Evolutionary conservation across 2,888 invertebrate genomes (phyloP), one percentile per base, ranked within the genome.

Genomic region (Venustoraphidia nigricollis): DNA sequence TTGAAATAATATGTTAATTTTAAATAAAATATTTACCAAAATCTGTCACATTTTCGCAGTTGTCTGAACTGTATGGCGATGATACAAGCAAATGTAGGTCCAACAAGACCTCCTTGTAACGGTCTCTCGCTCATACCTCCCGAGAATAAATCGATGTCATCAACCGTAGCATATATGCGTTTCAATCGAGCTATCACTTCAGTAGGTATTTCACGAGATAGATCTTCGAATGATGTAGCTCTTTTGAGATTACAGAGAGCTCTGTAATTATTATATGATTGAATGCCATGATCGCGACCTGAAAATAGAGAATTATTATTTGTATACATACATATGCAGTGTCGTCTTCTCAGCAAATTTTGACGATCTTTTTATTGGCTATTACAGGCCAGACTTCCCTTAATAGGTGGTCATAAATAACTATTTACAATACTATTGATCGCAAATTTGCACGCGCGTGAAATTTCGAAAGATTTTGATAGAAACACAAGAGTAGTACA

Each of bases 131-230:
- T 87, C 82, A 96, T 83, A 2, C 93, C 89, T 17, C 95, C 96
- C 0, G 94, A 90, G 77, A 96, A 97, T 3, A 96, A 72, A 66
- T 97, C 92, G 49, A 97, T 91, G 64, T 97, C 96, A 59, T 96
- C 94, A 0, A 95, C 94, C 2, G 86, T 83, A 1, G 84, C 77
- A 64, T 90, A 91, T 52, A 89, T 82, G 50, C 83, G 76, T 66
- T 87, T 85, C 59, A 89, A 74, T 52, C 81, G 72, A 1, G 79
- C 77, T 56, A 87, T 87, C 11, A 87, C 83, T 67, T 89, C 88
- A 51, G 80, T 81, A 27, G 91, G 85, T 58, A 94, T 84, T 67
- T 92, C 92, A 45, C 89, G 78, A 0, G 82, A 75, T 17, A 96
- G 69, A 63, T 96, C 95, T 47, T 89, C 87, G 67, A 94, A 95